Evolutionary conservation across 2,797 vertebrate genomes (phyloP), one percentile per base, ranked within the genome.

Genomic region (Diglossa cyanea): DNA sequence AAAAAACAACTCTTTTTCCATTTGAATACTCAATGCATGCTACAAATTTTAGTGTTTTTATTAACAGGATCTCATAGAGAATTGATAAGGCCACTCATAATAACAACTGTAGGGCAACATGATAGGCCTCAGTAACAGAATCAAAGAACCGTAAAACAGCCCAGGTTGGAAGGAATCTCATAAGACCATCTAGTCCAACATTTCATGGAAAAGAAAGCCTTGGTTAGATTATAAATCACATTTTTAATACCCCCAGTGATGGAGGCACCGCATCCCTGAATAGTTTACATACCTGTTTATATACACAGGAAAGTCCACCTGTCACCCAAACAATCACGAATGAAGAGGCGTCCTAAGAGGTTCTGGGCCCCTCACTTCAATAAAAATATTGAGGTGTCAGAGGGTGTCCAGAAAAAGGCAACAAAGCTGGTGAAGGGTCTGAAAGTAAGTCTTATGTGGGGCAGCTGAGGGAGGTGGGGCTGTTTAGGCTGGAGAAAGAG

Each of bases 331-430:
- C 4, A 35, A 37, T 18, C 47, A 39, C 16, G 51, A 83, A 44
- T 20, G 8, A 8, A 4, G n/a, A 60, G 47, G 1, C 2, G 24
- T 51, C 24, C 17, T 42, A 42, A 60, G 23, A 18, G 0, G 0
- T 39, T 88, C 21, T 67, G 30, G 21, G 18, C 21, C 4, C 4
- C 25, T 33, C 25, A 21, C 20, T 23, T 40, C 25, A 47, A 31
- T 13, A 37, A 65, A 37, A 6, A 13, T 25, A 26, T 7, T 53
- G 53, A 60, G 30, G 10, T 47, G 10, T 6, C 9, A 2, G 30
- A 67, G 25, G 13, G 24, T 26, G 17, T 40, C 45, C 30, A 23
- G 68, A 23, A 60, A 40, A 58, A 66, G 17, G 21, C 31, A 31
- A 19, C 0, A 0, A 8, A 47, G 33, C 33, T 74, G 30, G 12